Evolutionary conservation across 2,888 invertebrate species (phyloP), one percentile per base, ranked within the genome.

Genomic region (Ganaspis brasiliensis): DNA sequence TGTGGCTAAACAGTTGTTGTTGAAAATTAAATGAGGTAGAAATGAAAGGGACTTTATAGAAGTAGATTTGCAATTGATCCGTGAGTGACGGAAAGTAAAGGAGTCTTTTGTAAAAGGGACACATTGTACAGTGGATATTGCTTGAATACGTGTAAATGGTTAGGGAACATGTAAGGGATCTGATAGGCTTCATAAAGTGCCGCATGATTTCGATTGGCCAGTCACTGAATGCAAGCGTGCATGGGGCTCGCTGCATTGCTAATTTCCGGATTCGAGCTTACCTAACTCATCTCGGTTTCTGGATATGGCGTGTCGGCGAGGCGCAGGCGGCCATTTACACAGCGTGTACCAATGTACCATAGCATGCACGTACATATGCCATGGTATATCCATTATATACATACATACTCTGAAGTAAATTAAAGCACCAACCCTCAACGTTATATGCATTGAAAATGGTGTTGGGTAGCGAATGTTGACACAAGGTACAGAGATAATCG

Each of bases 201-300:
- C 82, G 84, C 82, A 81, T 78, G 84, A 79, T 84, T 88, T 87
- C 87, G 88, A 88, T 88, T 88, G 88, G 88, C 84, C 85, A 86
- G 83, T 83, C 83, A 81, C 79, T 81, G 83, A 82, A 83, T 82
- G 86, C 83, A 83, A 82, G 80, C 82, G 87, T 81, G 81, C 81
- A 74, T 82, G 83, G 81, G 82, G 83, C 83, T 81, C 80, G 81
- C 82, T 83, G 85, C 84, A 87, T 84, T 82, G 83, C 85, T 87
- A 87, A 88, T 87, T 87, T 87, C 82, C 80, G 77, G 85, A 83
- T 82, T 80, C 91, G 90, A 79, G 84, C 79, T 76, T 78, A 78
- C 77, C 81, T 75, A 63, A 74, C 77, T 81, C 80, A 81, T 83
- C 82, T 83, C 81, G 79, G 80, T 80, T 77, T 79, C 83, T 75